Evolutionary conservation across 1,140 invertebrate species (phyloP), one percentile per base, ranked within the genome.

Genomic region (Cyphomyrmex costatus): DNA sequence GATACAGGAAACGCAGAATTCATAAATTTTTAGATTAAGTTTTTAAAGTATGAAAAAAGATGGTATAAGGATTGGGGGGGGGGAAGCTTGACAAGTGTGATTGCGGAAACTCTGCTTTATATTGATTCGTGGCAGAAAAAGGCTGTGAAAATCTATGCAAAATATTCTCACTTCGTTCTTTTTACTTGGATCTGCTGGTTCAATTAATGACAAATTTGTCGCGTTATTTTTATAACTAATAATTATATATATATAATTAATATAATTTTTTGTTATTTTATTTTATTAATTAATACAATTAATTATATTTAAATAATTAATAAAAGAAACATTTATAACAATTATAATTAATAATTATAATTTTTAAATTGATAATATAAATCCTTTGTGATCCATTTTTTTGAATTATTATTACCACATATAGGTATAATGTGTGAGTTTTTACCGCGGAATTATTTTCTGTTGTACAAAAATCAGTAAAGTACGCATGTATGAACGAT

Each of bases 11-110:
- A 80, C 70, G 51, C 12, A 19, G 46, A 82, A 89, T 90, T 89
- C 89, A 91, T 89, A 92, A 92, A 92, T 92, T 89, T 82, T 14
- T 71, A 33, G 88, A 92, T 92, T 91, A 92, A 88, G 71, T 49
- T 74, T 74, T 33, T 86, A 88, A 89, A 92, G 89, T 76, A 86
- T 90, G 89, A 92, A 92, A 92, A 92, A 92, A 88, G 88, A 66
- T 73, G 33, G 85, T 89, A 89, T 88, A 89, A 90, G 70, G 70
- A 51, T 36, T n/a, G 42, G 53, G n/a, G 27, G 30, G 0, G 24
- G 42, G 53, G n/a, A 21, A 36, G 0, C 21, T 42, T n/a, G 14
- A 24, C 14, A 58, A 83, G 51, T 68, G 51, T 66, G 49, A 33
- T 12, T 14, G 65, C 21, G 60, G 14, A 46, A 65, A 51, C 14